Conservation (phyloP, 2,888 invertebrate genomes). For the Cryptocephalus moraei region DNA sequence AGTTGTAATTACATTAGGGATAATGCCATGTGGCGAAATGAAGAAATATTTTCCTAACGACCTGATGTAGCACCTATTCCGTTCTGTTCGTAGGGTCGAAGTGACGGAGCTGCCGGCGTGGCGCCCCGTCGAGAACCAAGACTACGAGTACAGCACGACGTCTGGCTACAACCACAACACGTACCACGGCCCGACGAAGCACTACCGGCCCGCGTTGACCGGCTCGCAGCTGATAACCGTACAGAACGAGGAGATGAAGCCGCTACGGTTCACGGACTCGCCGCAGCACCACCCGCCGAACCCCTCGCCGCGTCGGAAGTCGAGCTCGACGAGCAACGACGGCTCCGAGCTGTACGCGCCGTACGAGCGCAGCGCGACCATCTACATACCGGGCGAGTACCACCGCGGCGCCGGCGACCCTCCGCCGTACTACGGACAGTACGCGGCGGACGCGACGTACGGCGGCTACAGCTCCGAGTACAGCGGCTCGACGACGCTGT, state of each 20-base stretch:
- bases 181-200: constrained; percentile 78
- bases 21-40: too few species aligned
- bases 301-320: constrained; percentile 60
- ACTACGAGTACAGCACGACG: constrained; percentile 48
- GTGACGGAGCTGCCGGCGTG: constrained; percentile 32
- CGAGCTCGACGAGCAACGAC: constrained; percentile 60
- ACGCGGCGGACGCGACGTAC: constrained; percentile 24
- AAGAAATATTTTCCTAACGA: too few species aligned
- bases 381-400: constrained; percentile 39
- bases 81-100: constrained; percentile 17
- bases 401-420: constrained; percentile 27
- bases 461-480: constrained; percentile 35
- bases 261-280: constrained; percentile 64
- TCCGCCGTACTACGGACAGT: constrained; percentile 23
- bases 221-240: constrained; percentile 42
- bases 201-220: constrained; percentile 55
- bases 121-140: constrained; percentile 34
- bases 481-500: constrained; percentile 32
- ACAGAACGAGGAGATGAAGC: constrained; percentile 49
- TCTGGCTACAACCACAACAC: constrained; percentile 70
- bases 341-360: constrained; percentile 48
- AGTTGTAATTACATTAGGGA: too few species aligned
- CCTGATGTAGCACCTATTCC: too few species aligned
- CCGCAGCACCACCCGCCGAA: constrained; percentile 54
- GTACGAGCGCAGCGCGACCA: constrained; percentile 40